Evolutionary conservation across 2,797 vertebrate species (phyloP).

Genomic region (Microcaecilia unicolor): DNA sequence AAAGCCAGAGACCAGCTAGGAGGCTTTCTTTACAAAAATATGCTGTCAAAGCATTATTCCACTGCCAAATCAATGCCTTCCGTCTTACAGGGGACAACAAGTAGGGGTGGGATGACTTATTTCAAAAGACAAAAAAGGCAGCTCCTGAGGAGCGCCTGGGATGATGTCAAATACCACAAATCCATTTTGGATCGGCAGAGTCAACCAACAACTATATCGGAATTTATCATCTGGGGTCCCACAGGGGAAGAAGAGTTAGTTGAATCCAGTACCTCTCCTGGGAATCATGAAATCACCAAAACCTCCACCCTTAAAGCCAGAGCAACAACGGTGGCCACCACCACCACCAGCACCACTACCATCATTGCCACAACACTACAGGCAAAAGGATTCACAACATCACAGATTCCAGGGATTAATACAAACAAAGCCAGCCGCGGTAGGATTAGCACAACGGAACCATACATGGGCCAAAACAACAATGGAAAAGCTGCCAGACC

Average conservation of each 20-base stretch:
- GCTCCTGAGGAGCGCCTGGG: constrained; percentile 20
- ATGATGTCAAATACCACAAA: not conserved
- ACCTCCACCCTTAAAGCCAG: constrained; percentile 23
- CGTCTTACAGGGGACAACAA: not conserved
- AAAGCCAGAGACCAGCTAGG: constrained; percentile 25
- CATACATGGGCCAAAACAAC: constrained; percentile 36
- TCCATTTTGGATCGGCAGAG: constrained; percentile 23
- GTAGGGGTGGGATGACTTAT: constrained; percentile 14
- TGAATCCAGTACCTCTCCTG: constrained; percentile 44
- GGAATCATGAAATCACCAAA: constrained; percentile 29
- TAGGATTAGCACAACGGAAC: constrained; percentile 44
- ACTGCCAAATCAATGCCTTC: constrained; percentile 5
- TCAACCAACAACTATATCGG: constrained; percentile 38
- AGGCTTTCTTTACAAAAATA: constrained; percentile 12
- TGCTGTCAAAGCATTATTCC: constrained; percentile 12
- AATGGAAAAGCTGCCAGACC: constrained; percentile 34
- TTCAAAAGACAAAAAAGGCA: constrained; percentile 34
- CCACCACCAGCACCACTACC: constrained; percentile 9
- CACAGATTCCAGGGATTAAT: constrained; percentile 22
- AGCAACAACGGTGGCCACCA: constrained; percentile 16
- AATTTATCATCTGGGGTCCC: constrained; percentile 63
- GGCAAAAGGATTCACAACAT: constrained; percentile 22
- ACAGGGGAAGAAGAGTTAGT: constrained; percentile 52
- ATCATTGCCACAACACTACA: constrained; percentile 15
- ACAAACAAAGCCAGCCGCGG: constrained; percentile 13